phyloP scores from a whole-genome alignment of 2,797 vertebrate genomes.

The Sorex maritimensis region DNA sequence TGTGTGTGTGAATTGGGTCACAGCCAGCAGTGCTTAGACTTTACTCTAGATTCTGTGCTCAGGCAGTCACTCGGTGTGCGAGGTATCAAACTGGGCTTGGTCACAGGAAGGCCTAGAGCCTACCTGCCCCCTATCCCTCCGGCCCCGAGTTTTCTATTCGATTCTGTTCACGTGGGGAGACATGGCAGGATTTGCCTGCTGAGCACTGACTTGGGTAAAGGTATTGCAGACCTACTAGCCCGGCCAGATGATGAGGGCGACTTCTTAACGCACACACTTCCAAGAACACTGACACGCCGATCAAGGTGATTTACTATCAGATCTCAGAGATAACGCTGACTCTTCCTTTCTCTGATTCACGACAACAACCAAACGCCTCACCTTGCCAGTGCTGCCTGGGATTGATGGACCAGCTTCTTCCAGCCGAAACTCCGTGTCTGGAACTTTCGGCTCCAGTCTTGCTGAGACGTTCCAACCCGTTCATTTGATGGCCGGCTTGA shows the following conservation, averaged over 20 bases:
- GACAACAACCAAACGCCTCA: fast-evolving
- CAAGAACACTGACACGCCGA: neutral
- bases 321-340: neutral
- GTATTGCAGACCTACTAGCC: neutral
- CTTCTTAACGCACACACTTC: neutral
- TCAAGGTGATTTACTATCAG: neutral
- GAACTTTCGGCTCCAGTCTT: neutral
- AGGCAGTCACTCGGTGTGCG: too few relatives aligned
- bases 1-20: too few relatives aligned
- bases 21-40: too few relatives aligned
- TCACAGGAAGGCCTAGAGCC: too few relatives aligned
- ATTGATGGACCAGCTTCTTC: neutral
- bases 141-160: neutral
- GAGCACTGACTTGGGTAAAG: neutral
- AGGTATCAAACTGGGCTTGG: too few relatives aligned
- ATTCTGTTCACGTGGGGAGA: neutral
- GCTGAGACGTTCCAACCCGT: neutral
- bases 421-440: neutral
- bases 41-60: too few relatives aligned
- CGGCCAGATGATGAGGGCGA: fast-evolving
- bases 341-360: neutral
- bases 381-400: too few relatives aligned
- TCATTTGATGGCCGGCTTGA: neutral
- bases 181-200: neutral
- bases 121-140: too few relatives aligned